Conservation (phyloP, 2,797 vertebrate genomes). For the Acanthurus leucopareius region DNA sequence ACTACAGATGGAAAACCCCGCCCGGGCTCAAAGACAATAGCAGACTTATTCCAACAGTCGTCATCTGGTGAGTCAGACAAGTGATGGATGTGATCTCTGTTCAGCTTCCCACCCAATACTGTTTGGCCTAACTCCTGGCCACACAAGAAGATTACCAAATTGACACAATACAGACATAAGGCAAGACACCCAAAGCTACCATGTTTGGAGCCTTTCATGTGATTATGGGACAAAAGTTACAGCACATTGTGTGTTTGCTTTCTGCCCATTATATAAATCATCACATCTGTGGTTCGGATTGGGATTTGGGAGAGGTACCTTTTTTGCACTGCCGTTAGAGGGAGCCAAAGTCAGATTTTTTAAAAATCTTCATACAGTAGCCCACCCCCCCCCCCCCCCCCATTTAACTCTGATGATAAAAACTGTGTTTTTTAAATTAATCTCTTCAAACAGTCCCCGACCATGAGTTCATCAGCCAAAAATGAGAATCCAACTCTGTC, state of each 20-base stretch:
- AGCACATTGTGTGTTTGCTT: neutral
- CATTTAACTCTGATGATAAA: too few relatives aligned
- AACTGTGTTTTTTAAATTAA: too few relatives aligned
- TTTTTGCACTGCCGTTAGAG: slow-evolving; percentile 7
- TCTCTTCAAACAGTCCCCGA: too few relatives aligned
- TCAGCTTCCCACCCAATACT: too few relatives aligned
- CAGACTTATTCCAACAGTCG: neutral
- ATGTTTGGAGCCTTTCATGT: neutral
- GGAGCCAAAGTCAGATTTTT: slow-evolving; percentile 13
- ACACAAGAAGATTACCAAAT: neutral
- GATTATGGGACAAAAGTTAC: too few relatives aligned
- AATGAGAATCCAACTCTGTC: neutral
- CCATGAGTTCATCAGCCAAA: neutral
- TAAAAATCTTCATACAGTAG: neutral
- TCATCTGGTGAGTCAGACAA: neutral
- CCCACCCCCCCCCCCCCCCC: too few relatives aligned
- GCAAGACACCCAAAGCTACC: neutral
- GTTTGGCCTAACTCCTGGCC: too few relatives aligned
- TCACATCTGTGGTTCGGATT: neutral
- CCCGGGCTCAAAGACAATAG: too few relatives aligned
- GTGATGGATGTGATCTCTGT: neutral
- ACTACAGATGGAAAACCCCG: too few relatives aligned
- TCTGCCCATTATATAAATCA: neutral
- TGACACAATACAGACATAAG: neutral
- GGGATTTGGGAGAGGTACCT: neutral